A percentile compares a stretch with the other conserved stretches of the same genome.
These are phyloP conservation scores for Schizopygopsis pylzovi DNA, from an alignment of 2,797 vertebrate genomes.

Conservation along the genomic window DNA sequence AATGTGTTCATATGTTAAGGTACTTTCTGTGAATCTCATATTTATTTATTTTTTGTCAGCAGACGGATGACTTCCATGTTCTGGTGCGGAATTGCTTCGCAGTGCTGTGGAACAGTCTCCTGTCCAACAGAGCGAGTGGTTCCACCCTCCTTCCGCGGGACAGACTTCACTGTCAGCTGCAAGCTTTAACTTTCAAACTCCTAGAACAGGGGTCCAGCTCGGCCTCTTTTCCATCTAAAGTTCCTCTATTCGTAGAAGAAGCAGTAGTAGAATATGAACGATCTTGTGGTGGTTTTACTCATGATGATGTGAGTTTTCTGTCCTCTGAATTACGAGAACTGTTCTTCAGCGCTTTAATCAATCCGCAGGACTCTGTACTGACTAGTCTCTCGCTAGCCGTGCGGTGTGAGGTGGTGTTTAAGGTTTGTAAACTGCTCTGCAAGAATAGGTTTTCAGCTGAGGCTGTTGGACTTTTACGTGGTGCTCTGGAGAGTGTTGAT, in stretches of 20 bases:
- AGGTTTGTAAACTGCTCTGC: conserved; percentile 79
- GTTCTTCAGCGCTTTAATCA: conserved; percentile 51
- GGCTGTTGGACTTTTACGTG: conserved; percentile 66
- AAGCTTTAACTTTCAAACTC: conserved; percentile 84
- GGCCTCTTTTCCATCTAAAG: conserved; percentile 59
- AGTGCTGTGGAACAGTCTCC: conserved; percentile 80
- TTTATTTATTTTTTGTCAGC: conserved; percentile 7
- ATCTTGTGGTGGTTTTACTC: conserved; percentile 54
- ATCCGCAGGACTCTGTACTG: neutral
- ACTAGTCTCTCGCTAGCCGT: conserved; percentile 43
- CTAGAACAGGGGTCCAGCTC: conserved; percentile 74
- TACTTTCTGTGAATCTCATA: neutral
- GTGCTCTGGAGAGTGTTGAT: conserved; percentile 57
- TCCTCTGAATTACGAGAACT: conserved; percentile 66
- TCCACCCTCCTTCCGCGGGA: conserved; percentile 54
- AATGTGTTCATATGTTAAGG: neutral
- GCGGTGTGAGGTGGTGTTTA: conserved; percentile 78
- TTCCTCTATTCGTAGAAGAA: conserved; percentile 67
- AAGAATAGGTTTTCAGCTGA: conserved; percentile 67
- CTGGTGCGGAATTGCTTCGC: conserved; percentile 80
- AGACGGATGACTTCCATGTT: conserved; percentile 75
- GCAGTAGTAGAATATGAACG: conserved; percentile 75
- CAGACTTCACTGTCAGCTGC: conserved; percentile 74
- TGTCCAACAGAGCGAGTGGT: conserved; percentile 29
- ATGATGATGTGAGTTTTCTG: conserved; percentile 76